Base-by-base conservation (phyloP, 2,113 vertebrate species). In the Chitala chitala region DNA sequence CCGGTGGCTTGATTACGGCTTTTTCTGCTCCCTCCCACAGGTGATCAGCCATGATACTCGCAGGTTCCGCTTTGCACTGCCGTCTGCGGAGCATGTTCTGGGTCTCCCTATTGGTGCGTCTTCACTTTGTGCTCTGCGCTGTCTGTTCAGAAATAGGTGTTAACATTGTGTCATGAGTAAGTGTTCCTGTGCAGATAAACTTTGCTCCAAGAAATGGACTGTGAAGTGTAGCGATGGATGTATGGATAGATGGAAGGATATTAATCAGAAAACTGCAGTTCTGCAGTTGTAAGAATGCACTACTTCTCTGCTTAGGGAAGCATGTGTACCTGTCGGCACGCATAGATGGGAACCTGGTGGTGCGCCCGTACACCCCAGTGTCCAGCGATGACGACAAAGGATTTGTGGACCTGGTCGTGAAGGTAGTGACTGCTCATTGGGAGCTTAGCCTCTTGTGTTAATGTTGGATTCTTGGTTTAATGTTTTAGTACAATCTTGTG, bases 341-440 rank as follows among this genome's bases (percentile, higher is more conserved):
- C 58, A 89, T 92, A 1, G 82, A 91, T 51, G 90, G 87, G 42
- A 86, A 74, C 69, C 79, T 91, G 38, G 84, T 89, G 59, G 88
- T 91, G 72, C 83, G 89, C 44, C 90, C 90, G 0, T 91, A 92
- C 77, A 92, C 90, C 2, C 90, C 90, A 5, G 76, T 92, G n/a
- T 87, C 85, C 78, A 89, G 88, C 44, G 84, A 91, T 36, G 87
- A 90, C 20, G 86, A 90, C 79, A 81, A 63, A 68, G 90, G 90
- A 71, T 90, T 83, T 0, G 88, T 92, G 51, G 90, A 92, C 75
- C 82, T 92, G 9, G 84, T 92, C 54, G 81, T 92, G 69, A 92
- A 92, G 87, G 90, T 69, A 69, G 2, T 36, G 26, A 6, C 61
- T 65, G 9, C 3, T 42, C n/a, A 42, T 22, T 65, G 61, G 0